Base-by-base conservation (phyloP, 2,888 invertebrate genomes). In the Clivina fossor region DNA sequence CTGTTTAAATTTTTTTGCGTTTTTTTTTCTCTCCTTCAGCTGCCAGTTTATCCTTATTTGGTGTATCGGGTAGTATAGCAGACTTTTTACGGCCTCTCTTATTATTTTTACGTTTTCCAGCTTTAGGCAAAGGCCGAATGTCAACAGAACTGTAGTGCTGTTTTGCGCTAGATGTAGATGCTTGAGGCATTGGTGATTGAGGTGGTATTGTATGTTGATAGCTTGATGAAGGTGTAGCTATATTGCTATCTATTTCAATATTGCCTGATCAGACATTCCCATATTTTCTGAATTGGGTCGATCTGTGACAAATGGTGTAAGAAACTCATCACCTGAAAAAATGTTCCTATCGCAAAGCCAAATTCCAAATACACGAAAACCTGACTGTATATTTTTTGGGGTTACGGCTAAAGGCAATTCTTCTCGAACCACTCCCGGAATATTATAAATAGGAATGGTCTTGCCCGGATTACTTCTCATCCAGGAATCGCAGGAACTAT, bases 361-460 rank as follows among this genome's bases (percentile, higher is more conserved):
- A 19, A 38, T 38, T 16, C 18, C 38, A 16, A 8, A 1, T 18
- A 9, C 18, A 16, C 19, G 19, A 43, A 61, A 62, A 19, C 61
- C 61, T 20, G 47, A 28, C 20, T 26, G 44, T 37, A 61, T 61
- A 32, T 58, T 62, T n/a, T 19, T 48, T 19, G 26, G 8, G 41
- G 51, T 57, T 47, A 56, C 15, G 40, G 56, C 47, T 43, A 55
- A 38, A 11, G 58, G 49, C 26, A 43, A 56, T 19, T 55, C 47
- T 9, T 55, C 30, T 8, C 40, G 20, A 9, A 58, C 15, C 8
- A 60, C 32, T 26, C 49, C 40, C 22, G 57, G 53, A 8, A 57
- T 55, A 24, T 60, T 59, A 37, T 59, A 57, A 11, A 60, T 60
- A 13, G 56, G 47, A 22, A 60, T 58, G n/a, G 35, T 18, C 28